Conservation (phyloP, 2,113 vertebrate genomes). For the Oncorhynchus tshawytscha region DNA sequence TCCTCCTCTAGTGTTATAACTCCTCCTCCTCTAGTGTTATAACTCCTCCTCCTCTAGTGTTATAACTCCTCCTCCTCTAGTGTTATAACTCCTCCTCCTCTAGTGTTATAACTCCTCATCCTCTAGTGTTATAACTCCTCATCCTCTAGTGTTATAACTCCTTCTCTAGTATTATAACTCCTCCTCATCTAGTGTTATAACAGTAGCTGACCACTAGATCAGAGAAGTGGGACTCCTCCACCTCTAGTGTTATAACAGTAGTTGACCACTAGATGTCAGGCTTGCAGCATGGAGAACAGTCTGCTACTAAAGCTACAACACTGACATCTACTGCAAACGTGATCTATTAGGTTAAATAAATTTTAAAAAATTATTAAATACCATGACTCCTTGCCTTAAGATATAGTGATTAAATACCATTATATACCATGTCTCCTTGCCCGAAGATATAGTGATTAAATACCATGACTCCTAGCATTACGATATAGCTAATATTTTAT, state of each 20-base stretch:
- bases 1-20: no score
- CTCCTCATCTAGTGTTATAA: not conserved
- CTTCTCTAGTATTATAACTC: no score
- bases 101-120: not conserved
- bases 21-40: no score
- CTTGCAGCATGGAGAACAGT: slow-evolving; percentile 1
- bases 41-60: no score
- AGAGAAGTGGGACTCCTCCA: not conserved
- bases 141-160: no score
- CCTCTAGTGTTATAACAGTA: not conserved
- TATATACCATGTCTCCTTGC: not conserved
- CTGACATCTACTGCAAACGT: not conserved
- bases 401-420: not conserved
- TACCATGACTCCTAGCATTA: not conserved
- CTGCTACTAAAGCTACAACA: not conserved
- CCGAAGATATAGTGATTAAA: not conserved
- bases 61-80: no score
- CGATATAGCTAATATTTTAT: not conserved
- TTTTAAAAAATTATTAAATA: not conserved
- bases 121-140: no score
- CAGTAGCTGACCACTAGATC: not conserved
- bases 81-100: no score
- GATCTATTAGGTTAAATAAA: not conserved
- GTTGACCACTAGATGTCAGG: slow-evolving; percentile 25
- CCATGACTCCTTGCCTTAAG: not conserved